A percentile compares a stretch with the other conserved stretches of the same genome.
phyloP scores from a whole-genome alignment of 35 echinoderm and acorn worm species.

The Apostichopus parvimensis region DNA sequence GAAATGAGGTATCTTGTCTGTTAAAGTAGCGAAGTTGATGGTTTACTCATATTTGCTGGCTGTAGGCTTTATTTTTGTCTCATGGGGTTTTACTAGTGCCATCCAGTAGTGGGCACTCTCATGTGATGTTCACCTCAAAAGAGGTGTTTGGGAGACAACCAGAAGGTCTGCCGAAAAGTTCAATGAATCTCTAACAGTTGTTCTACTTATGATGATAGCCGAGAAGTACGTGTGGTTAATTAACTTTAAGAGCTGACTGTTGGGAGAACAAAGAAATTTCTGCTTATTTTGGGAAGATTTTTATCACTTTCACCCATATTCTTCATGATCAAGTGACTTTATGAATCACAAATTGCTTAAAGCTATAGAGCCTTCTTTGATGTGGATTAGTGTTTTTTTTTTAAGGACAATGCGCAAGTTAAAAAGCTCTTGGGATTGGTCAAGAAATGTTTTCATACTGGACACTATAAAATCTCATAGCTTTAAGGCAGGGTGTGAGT shows the following conservation, averaged over 20 bases:
- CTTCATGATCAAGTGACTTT: background rate
- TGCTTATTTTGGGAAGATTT: background rate
- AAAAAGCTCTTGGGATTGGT: background rate
- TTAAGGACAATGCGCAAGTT: no score
- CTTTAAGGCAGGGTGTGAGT: no score
- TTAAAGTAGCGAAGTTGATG: constrained; percentile 32
- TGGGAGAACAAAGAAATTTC: constrained; percentile 15
- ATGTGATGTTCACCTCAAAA: background rate
- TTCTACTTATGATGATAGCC: background rate
- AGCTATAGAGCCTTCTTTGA: background rate
- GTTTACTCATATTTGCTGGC: constrained; percentile 23
- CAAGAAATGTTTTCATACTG: background rate
- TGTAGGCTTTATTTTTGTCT: background rate
- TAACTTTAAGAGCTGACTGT: background rate
- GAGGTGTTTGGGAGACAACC: background rate
- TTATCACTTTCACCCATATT: background rate
- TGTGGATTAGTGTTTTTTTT: no score
- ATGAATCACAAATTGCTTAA: constrained; percentile 29
- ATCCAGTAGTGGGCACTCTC: background rate
- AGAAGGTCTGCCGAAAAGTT: background rate
- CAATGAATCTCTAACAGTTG: background rate
- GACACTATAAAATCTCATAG: no score
- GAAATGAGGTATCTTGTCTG: constrained; percentile 30
- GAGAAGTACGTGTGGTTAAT: constrained; percentile 12
- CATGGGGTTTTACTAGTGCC: constrained; percentile 6